A percentile compares a stretch with the other conserved stretches of the same genome.
Conservation (phyloP, 2,113 vertebrate genomes). For the Trichomycterus rosablanca region DNA sequence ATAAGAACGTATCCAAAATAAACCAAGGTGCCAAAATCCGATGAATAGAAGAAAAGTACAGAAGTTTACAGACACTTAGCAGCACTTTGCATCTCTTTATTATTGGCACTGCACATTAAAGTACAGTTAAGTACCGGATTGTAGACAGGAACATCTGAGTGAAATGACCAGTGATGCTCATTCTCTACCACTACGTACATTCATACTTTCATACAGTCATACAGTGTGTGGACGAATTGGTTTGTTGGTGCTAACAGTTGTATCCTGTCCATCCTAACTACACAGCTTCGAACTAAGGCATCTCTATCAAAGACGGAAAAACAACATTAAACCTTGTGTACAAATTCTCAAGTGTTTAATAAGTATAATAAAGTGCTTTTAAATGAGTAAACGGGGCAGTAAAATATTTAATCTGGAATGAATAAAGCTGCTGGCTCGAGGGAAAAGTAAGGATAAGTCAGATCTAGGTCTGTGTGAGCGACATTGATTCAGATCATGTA, state of each 20-base stretch:
- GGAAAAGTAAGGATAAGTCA: neutral
- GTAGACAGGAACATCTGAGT: neutral
- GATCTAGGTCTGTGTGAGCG: neutral
- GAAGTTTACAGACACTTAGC: slow-evolving; percentile 47
- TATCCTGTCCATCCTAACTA: slow-evolving; percentile 37
- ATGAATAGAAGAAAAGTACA: too few species aligned
- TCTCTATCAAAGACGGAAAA: slow-evolving; percentile 14
- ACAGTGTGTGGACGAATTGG: neutral
- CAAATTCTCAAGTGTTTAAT: slow-evolving; percentile 5
- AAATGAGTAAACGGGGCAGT: slow-evolving; percentile 25
- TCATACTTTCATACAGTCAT: neutral
- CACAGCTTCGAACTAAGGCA: neutral
- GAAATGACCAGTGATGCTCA: neutral
- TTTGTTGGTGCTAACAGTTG: slow-evolving; percentile 33
- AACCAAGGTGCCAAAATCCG: slow-evolving; percentile 17
- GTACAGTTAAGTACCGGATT: slow-evolving; percentile 14
- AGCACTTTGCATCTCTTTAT: slow-evolving; percentile 35
- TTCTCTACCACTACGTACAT: neutral
- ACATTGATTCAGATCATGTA: too few species aligned
- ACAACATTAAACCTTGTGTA: neutral
- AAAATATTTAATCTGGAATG: slow-evolving; percentile 25
- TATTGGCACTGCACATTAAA: slow-evolving; percentile 22
- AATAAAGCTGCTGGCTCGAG: neutral
- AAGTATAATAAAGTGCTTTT: slow-evolving; percentile 35
- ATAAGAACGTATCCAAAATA: slow-evolving; percentile 60